Percentiles rank a stretch among this genome's conserved stretches.
Evolutionary conservation across 2,797 vertebrate genomes (phyloP).

Genomic region (Cryptoblepharus egeriae): DNA sequence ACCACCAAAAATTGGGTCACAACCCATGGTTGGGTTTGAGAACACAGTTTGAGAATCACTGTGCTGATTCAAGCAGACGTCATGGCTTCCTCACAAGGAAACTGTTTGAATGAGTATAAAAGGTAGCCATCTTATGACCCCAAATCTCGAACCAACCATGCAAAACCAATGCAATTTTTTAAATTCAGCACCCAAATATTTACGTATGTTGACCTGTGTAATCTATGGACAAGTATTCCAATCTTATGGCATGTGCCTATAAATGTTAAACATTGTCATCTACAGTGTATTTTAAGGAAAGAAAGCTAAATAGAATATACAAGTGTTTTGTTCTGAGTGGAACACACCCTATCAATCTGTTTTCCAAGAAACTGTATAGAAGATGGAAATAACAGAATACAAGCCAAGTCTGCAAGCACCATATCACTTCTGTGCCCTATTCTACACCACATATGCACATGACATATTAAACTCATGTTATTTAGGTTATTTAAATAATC

Average conservation of each 20-base stretch:
- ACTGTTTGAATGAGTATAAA: too few relatives aligned
- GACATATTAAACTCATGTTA: neutral
- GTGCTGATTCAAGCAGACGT: too few relatives aligned
- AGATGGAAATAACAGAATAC: neutral
- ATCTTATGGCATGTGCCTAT: neutral
- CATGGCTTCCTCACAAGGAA: too few relatives aligned
- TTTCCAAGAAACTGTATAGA: neutral
- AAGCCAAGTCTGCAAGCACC: conserved; percentile 6
- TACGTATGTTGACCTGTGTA: too few relatives aligned
- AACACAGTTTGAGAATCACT: too few relatives aligned
- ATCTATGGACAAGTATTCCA: conserved; percentile 49
- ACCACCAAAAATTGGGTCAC: too few relatives aligned
- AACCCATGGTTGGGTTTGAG: too few relatives aligned
- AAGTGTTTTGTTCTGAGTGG: neutral
- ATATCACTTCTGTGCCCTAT: neutral
- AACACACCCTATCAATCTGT: neutral
- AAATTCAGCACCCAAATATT: too few relatives aligned
- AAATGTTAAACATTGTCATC: neutral
- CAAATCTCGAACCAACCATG: too few relatives aligned
- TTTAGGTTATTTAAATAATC: conserved; percentile 12
- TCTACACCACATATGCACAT: neutral
- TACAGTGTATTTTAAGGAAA: neutral
- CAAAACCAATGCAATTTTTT: too few relatives aligned
- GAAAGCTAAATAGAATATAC: neutral
- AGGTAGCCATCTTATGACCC: too few relatives aligned